Evolutionary conservation across 1,140 invertebrate genomes (phyloP), one percentile per base, ranked within the genome.

Genomic region (Plectus sambesii): DNA sequence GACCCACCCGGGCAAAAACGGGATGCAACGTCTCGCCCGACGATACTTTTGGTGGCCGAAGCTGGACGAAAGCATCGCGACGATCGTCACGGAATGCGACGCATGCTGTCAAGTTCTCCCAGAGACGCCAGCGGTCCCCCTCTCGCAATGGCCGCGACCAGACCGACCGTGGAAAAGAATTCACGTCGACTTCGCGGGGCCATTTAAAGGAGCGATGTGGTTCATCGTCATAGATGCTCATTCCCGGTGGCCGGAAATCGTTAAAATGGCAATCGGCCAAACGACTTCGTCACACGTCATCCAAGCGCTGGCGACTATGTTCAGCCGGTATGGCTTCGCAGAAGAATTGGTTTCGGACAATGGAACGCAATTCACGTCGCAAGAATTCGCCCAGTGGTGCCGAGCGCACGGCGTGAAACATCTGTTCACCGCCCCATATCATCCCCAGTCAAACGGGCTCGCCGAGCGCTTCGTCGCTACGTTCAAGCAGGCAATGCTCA

Each of bases 171-270:
- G 66, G 69, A 39, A 42, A 15, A 37, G 60, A 29, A 39, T 65
- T 56, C 73, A 73, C 55, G 47, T 69, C 5, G 73, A 76, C 62
- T 71, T 64, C 59, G 64, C 63, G n/a, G 71, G 70, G 15, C 69
- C 70, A 3, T 62, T 74, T 9, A 46, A 58, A 12, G 63, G 59
- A 5, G 42, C 39, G 0, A 30, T 47, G 40, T 68, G 71, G 29
- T 48, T 76, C 0, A 58, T 76, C 0, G 39, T 76, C 1, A 66
- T 74, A 0, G 73, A 77, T 47, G 64, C 71, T 2, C 66, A 62
- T 49, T 70, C 69, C 4, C 75, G 75, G 53, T 76, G 67, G 53
- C 66, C 59, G 23, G 75, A 80, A 58, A 80, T 71, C 23, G 43
- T 53, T 19, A n/a, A n/a, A n/a, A n/a, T n/a, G n/a, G 20, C 26